Conservation (phyloP, 2,113 vertebrate species). For the Dicentrarchus labrax region DNA sequence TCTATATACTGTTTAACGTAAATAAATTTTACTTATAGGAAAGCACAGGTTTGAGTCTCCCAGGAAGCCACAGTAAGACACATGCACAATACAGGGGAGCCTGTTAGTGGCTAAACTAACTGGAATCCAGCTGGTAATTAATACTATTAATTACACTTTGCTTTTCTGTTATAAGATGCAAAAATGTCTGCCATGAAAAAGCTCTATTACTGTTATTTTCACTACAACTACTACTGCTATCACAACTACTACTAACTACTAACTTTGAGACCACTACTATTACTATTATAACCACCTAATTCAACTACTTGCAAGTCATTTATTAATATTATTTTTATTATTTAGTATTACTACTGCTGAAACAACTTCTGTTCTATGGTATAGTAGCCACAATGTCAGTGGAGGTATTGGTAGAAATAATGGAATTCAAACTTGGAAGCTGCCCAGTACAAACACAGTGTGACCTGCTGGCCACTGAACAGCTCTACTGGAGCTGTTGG, state of each 20-base stretch:
- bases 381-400: background rate
- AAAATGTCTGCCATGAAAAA: background rate
- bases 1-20: no score
- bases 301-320: background rate
- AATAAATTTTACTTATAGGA: no score
- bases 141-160: background rate
- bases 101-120: background rate
- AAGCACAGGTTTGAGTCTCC: no score
- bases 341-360: background rate
- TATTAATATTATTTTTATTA: no score
- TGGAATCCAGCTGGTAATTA: background rate
- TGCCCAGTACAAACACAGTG: no score
- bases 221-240: background rate
- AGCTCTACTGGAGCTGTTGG: no score
- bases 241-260: background rate
- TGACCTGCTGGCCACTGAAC: no score
- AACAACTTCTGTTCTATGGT: no score
- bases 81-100: background rate
- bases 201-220: background rate
- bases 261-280: no score
- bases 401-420: background rate
- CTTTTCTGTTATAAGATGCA: background rate
- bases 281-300: no score
- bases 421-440: no score
- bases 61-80: background rate